Percentiles rank a stretch among this genome's conserved stretches.
Conservation (phyloP, 2,797 vertebrate genomes). For the Pseudomugil gertrudae region DNA sequence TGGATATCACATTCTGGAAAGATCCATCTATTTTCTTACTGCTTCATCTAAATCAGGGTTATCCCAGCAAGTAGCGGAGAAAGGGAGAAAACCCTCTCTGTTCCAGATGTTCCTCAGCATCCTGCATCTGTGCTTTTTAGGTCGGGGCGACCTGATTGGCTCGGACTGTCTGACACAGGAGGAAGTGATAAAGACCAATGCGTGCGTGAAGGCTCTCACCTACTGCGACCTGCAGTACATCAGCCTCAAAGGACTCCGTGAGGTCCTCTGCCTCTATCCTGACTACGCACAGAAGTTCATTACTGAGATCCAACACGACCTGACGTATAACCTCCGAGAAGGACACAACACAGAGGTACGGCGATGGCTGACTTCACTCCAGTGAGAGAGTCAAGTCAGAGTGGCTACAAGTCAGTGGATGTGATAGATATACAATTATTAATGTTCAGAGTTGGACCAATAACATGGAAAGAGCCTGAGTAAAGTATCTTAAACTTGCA, state of each 20-base stretch:
- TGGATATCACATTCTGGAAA: not conserved
- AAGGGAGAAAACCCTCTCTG: not conserved
- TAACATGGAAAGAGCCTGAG: not conserved
- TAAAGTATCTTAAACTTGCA: not conserved
- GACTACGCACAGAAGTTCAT: slow-evolving; percentile 91
- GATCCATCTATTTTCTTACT: not conserved
- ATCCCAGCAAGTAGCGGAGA: too few species aligned
- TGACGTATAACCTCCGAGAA: slow-evolving; percentile 91
- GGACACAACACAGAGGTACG: slow-evolving; percentile 76
- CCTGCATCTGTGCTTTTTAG: slow-evolving; percentile 59
- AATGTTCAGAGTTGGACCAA: too few species aligned
- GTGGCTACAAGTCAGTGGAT: too few species aligned
- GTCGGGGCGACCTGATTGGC: slow-evolving; percentile 91
- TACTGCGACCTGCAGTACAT: slow-evolving; percentile 93
- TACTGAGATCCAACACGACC: slow-evolving; percentile 87
- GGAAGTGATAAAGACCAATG: slow-evolving; percentile 90
- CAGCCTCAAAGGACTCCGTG: slow-evolving; percentile 87
- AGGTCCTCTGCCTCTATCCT: slow-evolving; percentile 88
- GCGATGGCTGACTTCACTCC: too few species aligned
- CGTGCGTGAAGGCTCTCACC: slow-evolving; percentile 90
- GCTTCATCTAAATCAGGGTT: too few species aligned
- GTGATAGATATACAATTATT: too few species aligned
- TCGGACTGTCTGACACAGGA: slow-evolving; percentile 88
- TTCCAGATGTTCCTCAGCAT: not conserved
- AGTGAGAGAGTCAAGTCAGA: too few species aligned